Evolutionary conservation across 2,797 vertebrate species (phyloP), one percentile per base, ranked within the genome.

Genomic region (Propithecus deckenii): DNA sequence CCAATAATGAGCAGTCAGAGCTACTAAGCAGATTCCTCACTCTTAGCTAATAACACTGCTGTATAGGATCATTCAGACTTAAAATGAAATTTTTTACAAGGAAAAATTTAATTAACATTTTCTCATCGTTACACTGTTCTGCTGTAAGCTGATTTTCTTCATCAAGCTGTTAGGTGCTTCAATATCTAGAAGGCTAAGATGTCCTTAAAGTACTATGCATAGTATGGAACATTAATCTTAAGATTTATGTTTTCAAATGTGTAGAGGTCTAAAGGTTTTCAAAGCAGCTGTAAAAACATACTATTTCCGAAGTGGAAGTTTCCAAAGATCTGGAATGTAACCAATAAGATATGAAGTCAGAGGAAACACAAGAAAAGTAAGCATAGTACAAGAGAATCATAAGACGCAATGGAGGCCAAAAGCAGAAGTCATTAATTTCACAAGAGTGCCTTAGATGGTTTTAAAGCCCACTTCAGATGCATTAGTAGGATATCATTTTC

Each of bases 401-500:
- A 91, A 90, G 71, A 95, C 38, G 35, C 91, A 98, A 98, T 18
- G 69, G 92, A 98, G 92, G 96, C 72, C 55, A 94, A 95, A 97
- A 97, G 97, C 57, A 97, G 81, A 98, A 98, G 92, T 90, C 90
- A 94, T 98, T 98, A 97, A 98, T 98, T 98, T 98, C 96, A 95
- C 43, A 89, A 94, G 96, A 95, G n/a, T 95, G 86, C 86, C 86
- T 67, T 95, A 65, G 71, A 96, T 86, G 52, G 81, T 92, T 96
- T 97, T 94, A 98, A 97, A 98, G 79, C n/a, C 87, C 95, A 97
- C 98, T 98, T 97, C 95, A 97, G 96, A 96, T 93, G 91, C 93
- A 98, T 98, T 98, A 98, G 93, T 63, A 97, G 96, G 86, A 95
- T 97, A 98, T 97, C 30, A 97, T 97, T 98, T 98, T 98, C 95